Percentiles rank a stretch among this genome's conserved stretches.
Conservation (phyloP, 1,140 invertebrate genomes). For the Euwallacea fornicatus region DNA sequence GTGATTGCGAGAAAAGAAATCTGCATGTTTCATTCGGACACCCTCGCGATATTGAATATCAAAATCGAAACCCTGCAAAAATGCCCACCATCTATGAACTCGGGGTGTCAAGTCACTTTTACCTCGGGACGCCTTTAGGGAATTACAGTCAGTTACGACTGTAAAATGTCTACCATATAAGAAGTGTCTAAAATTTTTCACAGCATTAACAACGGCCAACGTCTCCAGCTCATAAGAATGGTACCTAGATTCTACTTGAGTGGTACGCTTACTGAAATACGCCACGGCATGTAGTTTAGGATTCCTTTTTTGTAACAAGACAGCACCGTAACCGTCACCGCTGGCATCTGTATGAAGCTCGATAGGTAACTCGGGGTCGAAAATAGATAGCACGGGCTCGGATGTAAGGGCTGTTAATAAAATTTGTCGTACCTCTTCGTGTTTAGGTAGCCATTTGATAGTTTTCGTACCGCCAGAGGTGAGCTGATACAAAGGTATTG, state of each 20-base stretch:
- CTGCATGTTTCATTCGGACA: slow-evolving; percentile 45
- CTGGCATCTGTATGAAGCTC: slow-evolving; percentile 40
- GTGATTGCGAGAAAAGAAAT: slow-evolving; percentile 43
- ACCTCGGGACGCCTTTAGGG: too few relatives aligned
- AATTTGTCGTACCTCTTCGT: slow-evolving; percentile 14
- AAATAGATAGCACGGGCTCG: slow-evolving; percentile 37
- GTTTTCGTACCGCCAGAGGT: neutral
- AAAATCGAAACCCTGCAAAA: slow-evolving; percentile 47
- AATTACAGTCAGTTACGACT: slow-evolving; percentile 50
- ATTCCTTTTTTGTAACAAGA: slow-evolving; percentile 25
- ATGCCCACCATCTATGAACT: slow-evolving; percentile 50
- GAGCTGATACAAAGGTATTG: slow-evolving; percentile 5
- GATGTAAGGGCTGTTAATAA: slow-evolving; percentile 26
- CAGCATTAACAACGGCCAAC: slow-evolving; percentile 46
- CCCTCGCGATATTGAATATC: too few relatives aligned
- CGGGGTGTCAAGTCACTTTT: slow-evolving; percentile 49
- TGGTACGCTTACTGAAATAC: slow-evolving; percentile 11
- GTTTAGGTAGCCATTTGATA: neutral
- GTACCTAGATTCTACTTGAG: neutral
- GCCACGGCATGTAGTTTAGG: neutral
- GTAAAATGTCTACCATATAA: slow-evolving; percentile 33
- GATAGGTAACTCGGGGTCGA: slow-evolving; percentile 28
- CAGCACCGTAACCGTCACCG: slow-evolving; percentile 23
- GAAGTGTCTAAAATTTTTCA: slow-evolving; percentile 36
- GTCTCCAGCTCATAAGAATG: too few relatives aligned